Base-by-base conservation (phyloP, 2,888 invertebrate species). In the Pomacea canaliculata region DNA sequence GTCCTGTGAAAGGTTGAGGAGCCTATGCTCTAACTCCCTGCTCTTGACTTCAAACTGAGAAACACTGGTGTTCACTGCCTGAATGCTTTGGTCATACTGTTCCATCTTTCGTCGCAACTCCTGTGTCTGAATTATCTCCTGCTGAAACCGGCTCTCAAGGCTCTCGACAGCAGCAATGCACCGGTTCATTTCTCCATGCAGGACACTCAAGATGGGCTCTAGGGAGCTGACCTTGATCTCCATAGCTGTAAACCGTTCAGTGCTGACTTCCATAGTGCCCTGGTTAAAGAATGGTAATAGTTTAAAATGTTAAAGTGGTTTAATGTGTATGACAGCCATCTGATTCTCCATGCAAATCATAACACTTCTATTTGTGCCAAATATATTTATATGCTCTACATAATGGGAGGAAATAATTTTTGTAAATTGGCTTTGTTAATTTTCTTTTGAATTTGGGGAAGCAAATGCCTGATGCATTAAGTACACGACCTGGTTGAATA, bases 101-200 rank as follows among this genome's bases (percentile, higher is more conserved):
- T 83, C 82, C 19, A 81, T 79, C 73, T 70, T 79, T 79, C 7
- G 63, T 63, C 62, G 74, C 18, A 74, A 69, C 62, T 74, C 74
- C 63, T 59, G 62, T 19, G 68, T 60, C 51, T 19, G 18, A 23
- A 49, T 16, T 16, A 67, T 49, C 69, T 74, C 74, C 19, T 46
- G 74, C 49, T 75, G 62, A 27, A 78, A 16, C 13, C 80, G 78
- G 5, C 78, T 71, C 37, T 84, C 83, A 56, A 85, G 71, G 10
- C 82, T 81, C 71, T 87, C 85, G 10, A 85, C 75, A 7, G 83
- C 83, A 9, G 81, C 78, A 19, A 86, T 84, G 59, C 84, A 83
- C 51, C 85, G 81, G 63, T 87, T 85, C 59, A 87, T 83, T 73
- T 88, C 87, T 13, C 84, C 78, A 60, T 88, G 87, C 16, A 88